These are phyloP conservation scores for Pseudoips prasinana DNA, from an alignment of 2,888 invertebrate species.

Conservation along the genomic window DNA sequence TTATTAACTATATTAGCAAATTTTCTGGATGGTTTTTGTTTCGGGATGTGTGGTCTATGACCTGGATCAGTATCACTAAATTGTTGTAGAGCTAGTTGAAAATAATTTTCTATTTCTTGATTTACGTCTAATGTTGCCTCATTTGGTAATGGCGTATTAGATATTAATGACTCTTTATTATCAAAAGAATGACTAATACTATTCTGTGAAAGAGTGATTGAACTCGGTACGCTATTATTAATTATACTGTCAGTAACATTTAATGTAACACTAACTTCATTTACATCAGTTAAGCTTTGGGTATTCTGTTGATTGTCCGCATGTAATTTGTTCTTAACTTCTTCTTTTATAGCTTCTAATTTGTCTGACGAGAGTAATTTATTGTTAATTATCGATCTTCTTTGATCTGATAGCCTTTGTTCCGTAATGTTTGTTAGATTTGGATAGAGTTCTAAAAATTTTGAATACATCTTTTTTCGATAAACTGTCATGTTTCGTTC, in stretches of 20 bases:
- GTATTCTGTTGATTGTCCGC: no score
- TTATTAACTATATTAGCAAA: background rate
- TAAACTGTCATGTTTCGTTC: background rate
- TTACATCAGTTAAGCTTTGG: no score
- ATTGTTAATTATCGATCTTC: background rate
- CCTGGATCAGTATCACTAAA: background rate
- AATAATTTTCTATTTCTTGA: background rate
- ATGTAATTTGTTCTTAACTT: no score
- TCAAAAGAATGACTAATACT: no score
- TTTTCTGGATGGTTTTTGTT: background rate
- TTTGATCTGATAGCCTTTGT: slow-evolving; percentile 2
- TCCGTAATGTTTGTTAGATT: background rate
- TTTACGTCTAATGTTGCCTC: no score
- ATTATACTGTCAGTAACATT: no score
- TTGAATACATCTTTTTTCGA: background rate
- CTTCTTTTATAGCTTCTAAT: background rate
- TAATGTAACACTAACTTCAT: no score
- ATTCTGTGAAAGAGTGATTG: no score
- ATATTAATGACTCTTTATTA: no score
- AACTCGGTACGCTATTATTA: no score
- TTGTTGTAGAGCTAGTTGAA: background rate
- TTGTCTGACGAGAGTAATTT: background rate
- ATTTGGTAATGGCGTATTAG: no score
- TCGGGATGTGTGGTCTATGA: background rate
- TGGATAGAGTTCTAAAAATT: background rate